Evolutionary conservation across 2,888 invertebrate species (phyloP).

Genomic region (Catocala fraxini): DNA sequence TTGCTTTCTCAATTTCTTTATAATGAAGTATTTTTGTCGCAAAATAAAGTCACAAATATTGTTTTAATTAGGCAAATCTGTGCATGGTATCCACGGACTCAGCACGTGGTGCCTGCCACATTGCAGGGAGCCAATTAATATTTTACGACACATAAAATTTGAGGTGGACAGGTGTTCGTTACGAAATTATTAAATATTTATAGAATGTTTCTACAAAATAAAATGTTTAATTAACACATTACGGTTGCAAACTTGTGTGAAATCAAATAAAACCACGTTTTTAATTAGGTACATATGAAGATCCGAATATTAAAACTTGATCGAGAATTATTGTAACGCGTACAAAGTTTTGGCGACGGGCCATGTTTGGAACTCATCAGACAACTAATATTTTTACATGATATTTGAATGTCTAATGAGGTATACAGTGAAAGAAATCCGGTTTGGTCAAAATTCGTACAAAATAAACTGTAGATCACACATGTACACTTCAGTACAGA

Average conservation of each 20-base stretch:
- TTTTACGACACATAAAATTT: constrained; percentile 29
- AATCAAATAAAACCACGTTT: constrained; percentile 33
- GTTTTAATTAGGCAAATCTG: constrained; percentile 24
- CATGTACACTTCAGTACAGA: constrained; percentile 8
- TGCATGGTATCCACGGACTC: not conserved
- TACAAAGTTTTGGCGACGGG: constrained; percentile 22
- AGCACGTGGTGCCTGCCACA: constrained; percentile 36
- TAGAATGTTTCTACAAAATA: constrained; percentile 36
- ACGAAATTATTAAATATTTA: constrained; percentile 19
- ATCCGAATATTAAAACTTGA: constrained; percentile 34
- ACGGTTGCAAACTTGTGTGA: constrained; percentile 23
- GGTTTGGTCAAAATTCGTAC: constrained; percentile 45
- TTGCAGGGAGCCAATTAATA: constrained; percentile 39
- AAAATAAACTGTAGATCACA: constrained; percentile 30
- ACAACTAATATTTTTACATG: constrained; percentile 53
- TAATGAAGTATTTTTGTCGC: not conserved
- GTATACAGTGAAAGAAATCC: constrained; percentile 51
- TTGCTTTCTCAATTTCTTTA: not conserved
- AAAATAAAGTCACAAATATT: not conserved
- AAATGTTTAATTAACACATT: constrained; percentile 49
- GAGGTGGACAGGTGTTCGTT: constrained; percentile 47
- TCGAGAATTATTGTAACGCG: constrained; percentile 36
- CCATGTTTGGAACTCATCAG: constrained; percentile 40
- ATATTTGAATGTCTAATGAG: constrained; percentile 57
- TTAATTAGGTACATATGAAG: constrained; percentile 41